These are phyloP conservation scores for Aramus guarauna DNA, from an alignment of 2,113 vertebrate genomes.

Conservation along the genomic window DNA sequence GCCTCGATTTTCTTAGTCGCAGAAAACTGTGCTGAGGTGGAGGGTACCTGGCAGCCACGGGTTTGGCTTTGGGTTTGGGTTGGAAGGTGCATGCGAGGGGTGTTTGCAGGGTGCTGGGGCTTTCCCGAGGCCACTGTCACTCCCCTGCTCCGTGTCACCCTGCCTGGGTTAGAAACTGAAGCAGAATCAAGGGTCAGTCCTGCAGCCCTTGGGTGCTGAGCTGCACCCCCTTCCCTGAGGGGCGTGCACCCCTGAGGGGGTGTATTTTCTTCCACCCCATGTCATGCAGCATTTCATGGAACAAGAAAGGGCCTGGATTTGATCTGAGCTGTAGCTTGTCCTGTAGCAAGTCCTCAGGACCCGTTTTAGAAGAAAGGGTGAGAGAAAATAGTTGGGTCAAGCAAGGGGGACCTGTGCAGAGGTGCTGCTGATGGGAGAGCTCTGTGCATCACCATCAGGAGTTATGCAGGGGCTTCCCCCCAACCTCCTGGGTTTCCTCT, in stretches of 20 bases:
- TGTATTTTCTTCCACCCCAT: background rate
- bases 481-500: background rate
- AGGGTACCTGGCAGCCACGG: background rate
- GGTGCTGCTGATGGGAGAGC: background rate
- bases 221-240: fast-evolving
- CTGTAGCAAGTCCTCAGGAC: background rate
- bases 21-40: background rate
- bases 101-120: background rate
- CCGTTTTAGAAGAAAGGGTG: background rate
- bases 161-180: background rate
- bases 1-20: background rate
- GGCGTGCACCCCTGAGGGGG: background rate
- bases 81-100: fast-evolving
- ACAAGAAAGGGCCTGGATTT: background rate
- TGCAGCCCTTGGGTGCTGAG: background rate
- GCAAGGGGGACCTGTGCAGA: fast-evolving
- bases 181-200: background rate
- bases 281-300: background rate
- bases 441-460: background rate
- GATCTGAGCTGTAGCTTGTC: background rate
- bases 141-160: background rate
- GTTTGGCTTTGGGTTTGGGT: background rate
- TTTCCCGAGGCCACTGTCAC: background rate
- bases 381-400: background rate
- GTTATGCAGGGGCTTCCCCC: background rate